Evolutionary conservation across 2,113 vertebrate species (phyloP).

Genomic region (Pungitius pungitius): DNA sequence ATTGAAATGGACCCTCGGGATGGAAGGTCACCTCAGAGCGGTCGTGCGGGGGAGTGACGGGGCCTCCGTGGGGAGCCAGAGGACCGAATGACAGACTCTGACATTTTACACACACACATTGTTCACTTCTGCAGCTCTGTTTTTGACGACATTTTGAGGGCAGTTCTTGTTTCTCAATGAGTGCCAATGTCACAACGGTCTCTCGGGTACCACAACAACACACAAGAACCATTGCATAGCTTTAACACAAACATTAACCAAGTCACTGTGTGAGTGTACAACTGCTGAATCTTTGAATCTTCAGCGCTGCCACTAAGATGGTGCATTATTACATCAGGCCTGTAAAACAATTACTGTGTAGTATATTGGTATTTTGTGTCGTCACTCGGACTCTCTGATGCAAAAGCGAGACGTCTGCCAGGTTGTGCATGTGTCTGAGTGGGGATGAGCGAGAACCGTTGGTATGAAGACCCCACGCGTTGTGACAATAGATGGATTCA

Average conservation of each 20-base stretch:
- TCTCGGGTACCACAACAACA: conserved; percentile 1
- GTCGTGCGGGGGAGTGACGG: conserved; percentile 57
- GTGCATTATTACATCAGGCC: conserved; percentile 14
- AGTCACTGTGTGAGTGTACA: background rate
- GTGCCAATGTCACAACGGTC: conserved; percentile 8
- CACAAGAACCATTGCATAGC: background rate
- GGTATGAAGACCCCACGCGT: background rate
- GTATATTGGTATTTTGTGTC: conserved; percentile 31
- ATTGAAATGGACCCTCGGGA: conserved; percentile 89
- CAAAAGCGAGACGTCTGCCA: conserved; percentile 30
- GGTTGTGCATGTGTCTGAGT: conserved; percentile 32
- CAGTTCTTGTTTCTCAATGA: conserved; percentile 8
- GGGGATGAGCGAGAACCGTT: conserved; percentile 8
- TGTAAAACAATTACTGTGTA: conserved; percentile 16
- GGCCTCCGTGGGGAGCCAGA: conserved; percentile 38
- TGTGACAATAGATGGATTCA: conserved; percentile 19
- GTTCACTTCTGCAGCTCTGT: conserved; percentile 20
- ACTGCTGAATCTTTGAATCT: background rate
- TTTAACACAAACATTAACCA: background rate
- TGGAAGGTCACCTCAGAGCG: conserved; percentile 88
- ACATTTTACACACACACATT: conserved; percentile 23
- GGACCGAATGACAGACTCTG: conserved; percentile 49
- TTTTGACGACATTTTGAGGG: conserved; percentile 31
- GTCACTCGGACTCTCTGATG: conserved; percentile 37
- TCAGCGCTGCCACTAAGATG: background rate